Evolutionary conservation across 2,113 vertebrate genomes (phyloP), one percentile per base, ranked within the genome.

Genomic region (Catharus fuscescens): DNA sequence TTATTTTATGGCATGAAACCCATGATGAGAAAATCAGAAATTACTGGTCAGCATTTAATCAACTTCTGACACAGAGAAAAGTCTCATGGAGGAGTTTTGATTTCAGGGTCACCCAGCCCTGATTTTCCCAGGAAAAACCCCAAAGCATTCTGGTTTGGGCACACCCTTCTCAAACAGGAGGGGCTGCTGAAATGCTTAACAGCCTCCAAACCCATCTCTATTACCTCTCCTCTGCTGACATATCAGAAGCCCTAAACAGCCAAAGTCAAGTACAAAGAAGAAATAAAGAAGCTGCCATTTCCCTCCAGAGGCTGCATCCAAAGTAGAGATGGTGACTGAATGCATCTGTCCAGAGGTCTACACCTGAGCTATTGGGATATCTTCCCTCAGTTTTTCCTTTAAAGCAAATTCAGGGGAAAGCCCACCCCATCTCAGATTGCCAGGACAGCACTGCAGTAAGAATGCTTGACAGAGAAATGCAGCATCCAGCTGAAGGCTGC

Each of bases 101-200:
- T 73, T 93, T 78, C 64, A 56, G 50, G 25, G 9, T 52, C 65
- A 52, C 17, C 18, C n/a, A 83, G 45, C 1, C 34, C 7, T 48
- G 40, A 38, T 52, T 88, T 91, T 15, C 5, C 4, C 23, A 77
- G 8, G 15, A 21, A 82, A 86, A 73, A 48, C 3, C 13, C 8
- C 9, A 20, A 52, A 78, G 36, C 1, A 0, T 28, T n/a, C 28
- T 16, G 3, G 13, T 28, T 53, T 13, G 21, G 8, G 3, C 25
- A 29, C 45, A 82, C 3, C 38, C 47, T 88, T 72, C 44, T 66
- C 59, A 81, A 88, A 71, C 15, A 67, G 0, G 65, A 50, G 20
- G 52, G 14, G 7, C 38, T 85, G 69, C 20, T 88, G 88, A 89
- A 87, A 74, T 45, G 8, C 28, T 1, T 8, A 57, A 74, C 36